Conservation (phyloP, 2,797 vertebrate species). For the Anguilla pacifica region DNA sequence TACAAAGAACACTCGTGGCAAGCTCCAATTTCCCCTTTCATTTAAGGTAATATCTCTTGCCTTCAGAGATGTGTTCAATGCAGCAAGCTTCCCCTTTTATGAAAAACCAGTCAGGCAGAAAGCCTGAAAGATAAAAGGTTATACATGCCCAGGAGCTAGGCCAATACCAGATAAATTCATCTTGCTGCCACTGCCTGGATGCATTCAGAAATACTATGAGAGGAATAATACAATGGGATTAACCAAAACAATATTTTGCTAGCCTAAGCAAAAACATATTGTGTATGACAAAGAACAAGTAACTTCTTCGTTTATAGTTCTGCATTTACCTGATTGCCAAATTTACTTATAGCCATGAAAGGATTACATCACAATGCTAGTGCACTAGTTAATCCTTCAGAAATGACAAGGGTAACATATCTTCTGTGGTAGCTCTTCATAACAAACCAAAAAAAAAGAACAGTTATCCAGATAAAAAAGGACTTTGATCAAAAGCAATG, state of each 20-base stretch:
- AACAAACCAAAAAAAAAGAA: not conserved
- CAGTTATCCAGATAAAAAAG: not conserved
- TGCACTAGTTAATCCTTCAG: not conserved
- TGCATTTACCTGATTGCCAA: not conserved
- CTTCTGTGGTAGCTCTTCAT: not conserved
- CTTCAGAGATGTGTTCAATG: conserved; percentile 20
- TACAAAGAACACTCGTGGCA: not conserved
- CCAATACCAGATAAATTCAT: conserved; percentile 26
- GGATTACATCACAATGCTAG: not conserved
- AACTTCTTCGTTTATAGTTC: not conserved
- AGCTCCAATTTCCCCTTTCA: not conserved
- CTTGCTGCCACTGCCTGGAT: not conserved
- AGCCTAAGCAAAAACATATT: not conserved
- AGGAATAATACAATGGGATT: not conserved
- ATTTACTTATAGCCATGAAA: not conserved
- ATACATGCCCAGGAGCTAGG: conserved; percentile 4
- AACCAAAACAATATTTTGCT: not conserved
- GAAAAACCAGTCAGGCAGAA: conserved; percentile 27
- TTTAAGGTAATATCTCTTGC: conserved; percentile 19
- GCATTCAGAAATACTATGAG: not conserved
- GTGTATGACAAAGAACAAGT: not conserved
- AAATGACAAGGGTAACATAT: not conserved
- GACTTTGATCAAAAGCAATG: not conserved
- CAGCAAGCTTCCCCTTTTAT: conserved; percentile 22
- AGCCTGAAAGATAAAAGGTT: conserved; percentile 26